These are phyloP conservation scores for Trichosurus vulpecula DNA, from an alignment of 2,797 vertebrate species.

Conservation along the genomic window DNA sequence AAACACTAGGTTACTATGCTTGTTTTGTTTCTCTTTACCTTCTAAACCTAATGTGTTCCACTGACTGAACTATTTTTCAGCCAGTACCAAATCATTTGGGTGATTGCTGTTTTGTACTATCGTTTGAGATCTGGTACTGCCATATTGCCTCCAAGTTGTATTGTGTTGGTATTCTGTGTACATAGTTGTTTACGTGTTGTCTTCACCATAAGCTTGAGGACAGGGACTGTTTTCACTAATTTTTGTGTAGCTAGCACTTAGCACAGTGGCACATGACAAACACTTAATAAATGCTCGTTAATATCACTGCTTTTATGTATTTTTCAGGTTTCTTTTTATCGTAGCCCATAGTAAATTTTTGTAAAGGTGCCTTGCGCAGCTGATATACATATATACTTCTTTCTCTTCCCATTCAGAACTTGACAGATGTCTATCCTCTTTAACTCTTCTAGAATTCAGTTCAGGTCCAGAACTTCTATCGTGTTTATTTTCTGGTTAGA, in stretches of 20 bases:
- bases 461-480: neutral
- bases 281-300: slow-evolving; percentile 36
- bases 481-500: neutral
- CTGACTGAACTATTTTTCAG: neutral
- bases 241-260: neutral
- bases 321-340: slow-evolving; percentile 48
- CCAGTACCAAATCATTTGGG: neutral
- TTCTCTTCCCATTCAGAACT: neutral
- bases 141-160: neutral
- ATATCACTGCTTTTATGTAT: slow-evolving; percentile 2
- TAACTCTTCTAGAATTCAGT: neutral
- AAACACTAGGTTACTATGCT: neutral
- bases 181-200: neutral
- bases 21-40: neutral
- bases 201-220: neutral
- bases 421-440: neutral
- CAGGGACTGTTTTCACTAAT: neutral
- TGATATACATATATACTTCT: neutral
- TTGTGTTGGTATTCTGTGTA: neutral
- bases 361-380: neutral
- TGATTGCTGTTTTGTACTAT: neutral
- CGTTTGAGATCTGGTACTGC: neutral
- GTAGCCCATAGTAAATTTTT: neutral
- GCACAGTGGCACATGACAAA: neutral
- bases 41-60: neutral